Base-by-base conservation (phyloP, 2,888 invertebrate genomes). In the Slavum lentiscoides region DNA sequence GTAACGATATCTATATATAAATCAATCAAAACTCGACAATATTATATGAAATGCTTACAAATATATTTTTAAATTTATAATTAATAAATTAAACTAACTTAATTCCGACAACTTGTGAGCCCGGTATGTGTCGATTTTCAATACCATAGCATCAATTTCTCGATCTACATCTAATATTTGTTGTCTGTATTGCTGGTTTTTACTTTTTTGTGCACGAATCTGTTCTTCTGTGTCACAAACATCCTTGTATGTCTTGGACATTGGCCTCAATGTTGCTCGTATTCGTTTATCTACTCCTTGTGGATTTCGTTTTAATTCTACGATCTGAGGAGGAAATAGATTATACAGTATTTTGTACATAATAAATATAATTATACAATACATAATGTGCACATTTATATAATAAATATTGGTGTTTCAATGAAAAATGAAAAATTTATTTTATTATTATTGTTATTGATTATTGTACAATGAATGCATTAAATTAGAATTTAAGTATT, bases 231-330 rank as follows among this genome's bases (percentile, higher is more conserved):
- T 88, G 86, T 95, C 94, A 69, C 93, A 94, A 0, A 94, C 94
- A 85, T 94, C 93, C 83, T 94, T 90, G 82, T 94, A 90, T 0
- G 91, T 91, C 85, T 94, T 93, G 6, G 94, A 92, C 89, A 91
- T 91, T 1, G 96, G 96, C 82, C 94, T 91, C 73, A 97, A 88
- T 0, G 96, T 97, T 2, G 96, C 94, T 62, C 97, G 89, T 82
- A 95, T 92, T 81, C 95, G 89, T 85, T 93, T 92, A 85, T 95
- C 93, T 70, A 93, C 92, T 0, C 94, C 96, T 84, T 92, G 92
- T 1, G 96, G 95, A 87, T 92, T 92, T 84, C 96, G 90, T 84
- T 94, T 92, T 76, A 97, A 89, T 87, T 97, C 97, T 83, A 97
- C 90, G 83, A 97, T 89, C 94, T 97, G 88, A 87, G 88, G 43